A percentile compares a stretch with the other conserved stretches of the same genome.
phyloP scores from a whole-genome alignment of 1,140 invertebrate species.

The Zaprionus inermis region DNA sequence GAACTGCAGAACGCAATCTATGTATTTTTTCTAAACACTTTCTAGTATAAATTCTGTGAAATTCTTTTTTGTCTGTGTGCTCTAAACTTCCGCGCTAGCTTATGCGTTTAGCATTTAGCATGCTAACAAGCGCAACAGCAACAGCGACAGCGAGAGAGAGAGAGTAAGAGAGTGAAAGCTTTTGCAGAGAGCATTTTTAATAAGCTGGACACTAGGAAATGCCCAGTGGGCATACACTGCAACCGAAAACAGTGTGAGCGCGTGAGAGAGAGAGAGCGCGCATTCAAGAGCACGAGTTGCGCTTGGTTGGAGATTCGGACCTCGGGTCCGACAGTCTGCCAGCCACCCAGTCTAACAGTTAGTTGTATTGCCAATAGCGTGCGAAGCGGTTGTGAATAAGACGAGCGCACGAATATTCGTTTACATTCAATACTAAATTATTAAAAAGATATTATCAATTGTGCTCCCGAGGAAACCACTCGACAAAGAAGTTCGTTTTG shows the following conservation, averaged over 20 bases:
- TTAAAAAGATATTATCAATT: conserved; percentile 35
- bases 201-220: conserved; percentile 22
- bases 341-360: conserved; percentile 51
- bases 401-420: conserved; percentile 52
- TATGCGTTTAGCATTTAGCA: conserved; percentile 32
- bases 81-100: conserved; percentile 15
- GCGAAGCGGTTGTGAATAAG: conserved; percentile 38
- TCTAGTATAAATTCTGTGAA: conserved; percentile 1
- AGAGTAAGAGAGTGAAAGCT: conserved; percentile 12
- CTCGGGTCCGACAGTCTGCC: not conserved
- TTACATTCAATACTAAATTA: not conserved
- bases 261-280: not conserved
- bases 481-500: conserved; percentile 55
- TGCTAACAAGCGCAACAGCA: conserved; percentile 32
- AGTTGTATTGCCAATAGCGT: conserved; percentile 72
- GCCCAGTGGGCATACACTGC: not conserved
- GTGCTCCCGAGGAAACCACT: conserved; percentile 17
- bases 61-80: not conserved
- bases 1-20: conserved; percentile 27
- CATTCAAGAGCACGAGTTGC: not conserved
- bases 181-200: conserved; percentile 1
- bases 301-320: conserved; percentile 21
- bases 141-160: conserved; percentile 9
- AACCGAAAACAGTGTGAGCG: not conserved
- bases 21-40: conserved; percentile 11